phyloP scores from a whole-genome alignment of 2,113 vertebrate species.

The Sylvia atricapilla region DNA sequence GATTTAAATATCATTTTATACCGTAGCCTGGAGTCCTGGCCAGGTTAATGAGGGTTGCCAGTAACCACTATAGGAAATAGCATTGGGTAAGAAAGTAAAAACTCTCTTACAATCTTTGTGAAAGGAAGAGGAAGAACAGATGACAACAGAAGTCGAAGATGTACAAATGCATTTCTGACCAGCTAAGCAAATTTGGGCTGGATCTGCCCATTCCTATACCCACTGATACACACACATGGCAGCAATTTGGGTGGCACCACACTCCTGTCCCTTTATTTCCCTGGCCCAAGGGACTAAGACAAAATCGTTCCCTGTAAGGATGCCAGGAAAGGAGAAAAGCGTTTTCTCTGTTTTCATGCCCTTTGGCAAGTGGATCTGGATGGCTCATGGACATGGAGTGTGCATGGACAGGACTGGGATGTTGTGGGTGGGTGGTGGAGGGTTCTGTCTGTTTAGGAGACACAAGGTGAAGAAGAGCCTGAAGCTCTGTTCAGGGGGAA shows the following conservation, averaged over 20 bases:
- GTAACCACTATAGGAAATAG: background rate
- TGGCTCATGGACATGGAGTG: background rate
- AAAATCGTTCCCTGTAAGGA: background rate
- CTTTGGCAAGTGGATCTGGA: background rate
- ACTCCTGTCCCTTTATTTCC: background rate
- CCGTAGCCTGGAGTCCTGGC: background rate
- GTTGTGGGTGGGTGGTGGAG: background rate
- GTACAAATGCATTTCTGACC: background rate
- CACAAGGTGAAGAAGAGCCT: background rate
- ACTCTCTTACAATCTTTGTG: background rate
- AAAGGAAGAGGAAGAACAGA: constrained; percentile 32
- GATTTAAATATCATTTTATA: background rate
- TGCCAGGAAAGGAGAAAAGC: background rate
- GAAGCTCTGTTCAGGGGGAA: background rate
- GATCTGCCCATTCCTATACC: background rate
- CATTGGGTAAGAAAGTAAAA: constrained; percentile 22
- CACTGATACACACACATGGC: background rate
- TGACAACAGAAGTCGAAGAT: background rate
- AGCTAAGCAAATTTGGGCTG: background rate
- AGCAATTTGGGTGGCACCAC: background rate
- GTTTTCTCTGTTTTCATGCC: background rate
- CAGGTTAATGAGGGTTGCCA: background rate
- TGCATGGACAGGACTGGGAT: background rate
- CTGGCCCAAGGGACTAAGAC: background rate
- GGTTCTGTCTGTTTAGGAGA: background rate